phyloP scores from a whole-genome alignment of 37 sponge, comb jelly and placozoan genomes.

The Amphimedon queenslandica region DNA sequence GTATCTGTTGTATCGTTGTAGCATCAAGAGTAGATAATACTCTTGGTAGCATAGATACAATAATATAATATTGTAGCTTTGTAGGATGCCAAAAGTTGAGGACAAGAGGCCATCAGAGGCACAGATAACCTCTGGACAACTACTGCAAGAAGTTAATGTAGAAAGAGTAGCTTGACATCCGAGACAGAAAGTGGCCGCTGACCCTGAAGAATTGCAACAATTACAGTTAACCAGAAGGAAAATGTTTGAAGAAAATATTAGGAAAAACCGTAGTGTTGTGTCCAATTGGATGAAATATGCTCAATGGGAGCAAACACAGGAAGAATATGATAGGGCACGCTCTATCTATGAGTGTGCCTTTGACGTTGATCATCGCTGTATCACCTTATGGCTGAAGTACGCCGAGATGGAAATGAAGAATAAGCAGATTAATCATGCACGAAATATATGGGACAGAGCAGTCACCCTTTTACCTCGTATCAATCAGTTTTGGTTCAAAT shows the following conservation, averaged over 20 bases:
- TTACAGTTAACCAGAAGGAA: slow-evolving; percentile 87
- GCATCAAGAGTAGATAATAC: background rate
- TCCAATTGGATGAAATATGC: slow-evolving; percentile 97
- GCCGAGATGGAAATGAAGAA: slow-evolving; percentile 99
- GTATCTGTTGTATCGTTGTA: too few species aligned
- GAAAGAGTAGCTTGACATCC: slow-evolving; percentile 88
- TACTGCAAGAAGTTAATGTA: slow-evolving; percentile 91
- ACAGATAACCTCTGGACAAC: slow-evolving; percentile 97
- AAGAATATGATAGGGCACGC: slow-evolving; percentile 67
- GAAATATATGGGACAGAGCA: slow-evolving; percentile 96
- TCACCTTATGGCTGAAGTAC: slow-evolving; percentile 94
- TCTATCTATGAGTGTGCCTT: slow-evolving; percentile 95
- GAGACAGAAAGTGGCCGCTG: slow-evolving; percentile 79
- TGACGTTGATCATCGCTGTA: slow-evolving; percentile 86
- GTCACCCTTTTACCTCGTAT: slow-evolving; percentile 91
- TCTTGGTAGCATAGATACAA: slow-evolving; percentile 57
- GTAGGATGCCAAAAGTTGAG: slow-evolving; percentile 84
- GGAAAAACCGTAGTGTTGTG: slow-evolving; percentile 87
- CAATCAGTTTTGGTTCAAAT: slow-evolving; percentile 99
- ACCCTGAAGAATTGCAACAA: slow-evolving; percentile 78
- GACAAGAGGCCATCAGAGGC: slow-evolving; percentile 93
- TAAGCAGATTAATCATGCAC: slow-evolving; percentile 93
- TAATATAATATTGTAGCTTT: too few species aligned
- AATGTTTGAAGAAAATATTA: slow-evolving; percentile 92
- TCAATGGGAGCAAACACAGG: slow-evolving; percentile 89